Base-by-base conservation (phyloP, 1,140 invertebrate species). In the Panagrolaimus sp. region DNA sequence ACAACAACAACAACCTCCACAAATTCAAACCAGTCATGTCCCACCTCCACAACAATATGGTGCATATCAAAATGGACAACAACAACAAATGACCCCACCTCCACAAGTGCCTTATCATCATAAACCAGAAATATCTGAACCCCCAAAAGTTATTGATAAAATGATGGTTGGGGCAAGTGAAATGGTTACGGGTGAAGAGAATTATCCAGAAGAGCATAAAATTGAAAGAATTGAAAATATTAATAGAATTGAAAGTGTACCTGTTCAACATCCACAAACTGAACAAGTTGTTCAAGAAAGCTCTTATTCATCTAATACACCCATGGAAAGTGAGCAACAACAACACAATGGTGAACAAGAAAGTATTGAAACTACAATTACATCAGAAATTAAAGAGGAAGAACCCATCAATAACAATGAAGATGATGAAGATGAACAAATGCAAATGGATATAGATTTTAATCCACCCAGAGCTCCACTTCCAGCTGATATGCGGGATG, bases 141-240 rank as follows among this genome's bases (percentile, higher is more conserved):
- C 52, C 14, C 52, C 52, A 14, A 58, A 58, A 28, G 17, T 28
- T 58, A n/a, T 58, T 28, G 52, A 58, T 58, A 58, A 58, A 28
- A 58, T 58, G 52, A 21, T 58, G 21, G 52, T 58, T 10, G 52
- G 52, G 14, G 52, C 52, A 6, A 28, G 52, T 17, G 52, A 58
- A 21, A 58, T 58, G 14, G 10, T 58, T 2, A 21, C 52, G 15
- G 63, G 63, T 32, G 63, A 43, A 43, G 43, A 32, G 28, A 43
- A 32, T 17, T 43, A 64, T 43, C 17, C 15, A 8, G 38, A 43
- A 17, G 63, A 64, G 38, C 63, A 64, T 17, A 64, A 64, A 43
- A 64, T 64, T 17, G 63, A 64, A 17, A 17, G 38, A 43, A 43
- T 43, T 43, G 63, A 64, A 43, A 43, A 64, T 64, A 21, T 64